Evolutionary conservation across 2,113 vertebrate species (phyloP).

Genomic region (Cheirogaleus medius): DNA sequence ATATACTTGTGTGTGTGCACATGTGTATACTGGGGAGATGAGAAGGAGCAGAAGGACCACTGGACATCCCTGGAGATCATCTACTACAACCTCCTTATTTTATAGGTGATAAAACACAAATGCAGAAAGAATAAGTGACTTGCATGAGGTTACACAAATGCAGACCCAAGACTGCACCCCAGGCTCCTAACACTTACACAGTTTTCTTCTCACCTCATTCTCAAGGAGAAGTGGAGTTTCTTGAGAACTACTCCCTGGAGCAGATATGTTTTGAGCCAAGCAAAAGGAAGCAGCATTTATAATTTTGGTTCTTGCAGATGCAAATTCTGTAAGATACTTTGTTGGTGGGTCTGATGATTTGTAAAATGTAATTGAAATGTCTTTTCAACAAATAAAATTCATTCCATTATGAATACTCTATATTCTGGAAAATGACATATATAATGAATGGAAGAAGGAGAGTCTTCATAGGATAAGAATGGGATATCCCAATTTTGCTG

Average conservation of each 20-base stretch:
- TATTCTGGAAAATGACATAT: neutral
- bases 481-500: neutral
- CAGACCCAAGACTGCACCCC: neutral
- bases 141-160: neutral
- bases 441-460: neutral
- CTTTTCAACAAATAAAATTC: conserved; percentile 1
- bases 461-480: neutral
- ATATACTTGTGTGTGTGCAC: neutral
- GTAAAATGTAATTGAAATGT: neutral
- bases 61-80: neutral
- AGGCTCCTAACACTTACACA: neutral
- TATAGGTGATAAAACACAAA: neutral
- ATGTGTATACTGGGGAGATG: neutral
- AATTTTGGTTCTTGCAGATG: neutral
- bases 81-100: neutral
- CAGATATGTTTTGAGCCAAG: neutral
- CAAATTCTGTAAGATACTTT: neutral
- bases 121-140: neutral
- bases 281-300: neutral
- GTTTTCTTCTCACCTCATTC: neutral
- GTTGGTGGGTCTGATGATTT: neutral
- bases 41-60: neutral
- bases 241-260: neutral
- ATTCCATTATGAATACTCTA: neutral
- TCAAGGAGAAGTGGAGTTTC: neutral